Evolutionary conservation across 2,888 invertebrate species (phyloP), one percentile per base, ranked within the genome.

Genomic region (Euplexia lucipara): DNA sequence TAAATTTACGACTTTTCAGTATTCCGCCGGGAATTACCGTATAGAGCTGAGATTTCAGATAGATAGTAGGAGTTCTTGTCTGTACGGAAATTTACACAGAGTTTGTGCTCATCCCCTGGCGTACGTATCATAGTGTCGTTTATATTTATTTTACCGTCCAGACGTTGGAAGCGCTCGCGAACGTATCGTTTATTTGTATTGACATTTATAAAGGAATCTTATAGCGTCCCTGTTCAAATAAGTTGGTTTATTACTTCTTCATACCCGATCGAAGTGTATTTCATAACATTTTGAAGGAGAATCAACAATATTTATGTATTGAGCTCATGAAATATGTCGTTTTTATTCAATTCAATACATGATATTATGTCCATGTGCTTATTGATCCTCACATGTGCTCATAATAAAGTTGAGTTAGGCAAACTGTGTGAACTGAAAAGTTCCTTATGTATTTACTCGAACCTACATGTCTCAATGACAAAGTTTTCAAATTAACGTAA

Each of bases 1-100:
- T 89, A 90, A 91, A 93, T 93, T 93, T 93, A 93, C 91, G 91
- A 91, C 89, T 90, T 90, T 91, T 91, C 91, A 89, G 92, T 90
- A 92, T 91, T 88, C 93, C 89, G 83, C 87, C 69, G 93, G 91
- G 93, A 92, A 92, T 94, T 89, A 90, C 90, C 86, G 87, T 84
- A 86, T 83, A 86, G 84, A 88, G 85, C 87, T 83, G 89, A 90
- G 90, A 92, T 92, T 91, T 87, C 78, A 88, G 85, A 88, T 83
- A 78, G 89, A 90, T 89, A 91, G 88, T 82, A 76, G 71, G 68
- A 86, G 78, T 80, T 83, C 83, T 78, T 78, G 79, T 78, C 75
- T 83, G 70, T 85, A 77, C 82, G 79, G 75, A 84, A 90, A 89
- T 89, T 87, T 86, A 88, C 86, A 86, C 80, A 69, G 78, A 83